Base-by-base conservation (phyloP, 2,797 vertebrate genomes). In the Remorina albescens region DNA sequence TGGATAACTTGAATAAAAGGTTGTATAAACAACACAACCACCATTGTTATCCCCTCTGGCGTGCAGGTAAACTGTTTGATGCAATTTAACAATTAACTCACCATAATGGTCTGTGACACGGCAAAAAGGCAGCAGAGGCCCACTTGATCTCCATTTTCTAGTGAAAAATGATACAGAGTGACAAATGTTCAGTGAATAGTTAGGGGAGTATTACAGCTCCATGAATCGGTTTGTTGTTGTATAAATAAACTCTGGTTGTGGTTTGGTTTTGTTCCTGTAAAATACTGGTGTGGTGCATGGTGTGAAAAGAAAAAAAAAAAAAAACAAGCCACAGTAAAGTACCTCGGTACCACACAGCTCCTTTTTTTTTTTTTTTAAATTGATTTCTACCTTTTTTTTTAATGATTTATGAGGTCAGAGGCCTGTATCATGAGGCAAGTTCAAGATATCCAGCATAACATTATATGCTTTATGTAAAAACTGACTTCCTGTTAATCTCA, bases 1-100 rank as follows among this genome's bases (percentile, higher is more conserved):
- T 2, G 6, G 42, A 51, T 26, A 44, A 59, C 16, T 19, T 19
- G 15, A 49, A 39, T 64, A 44, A n/a, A 62, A 19, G 8, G 28
- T n/a, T n/a, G 15, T 30, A 32, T n/a, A 63, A 46, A 44, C 12
- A 46, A 44, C 12, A 12, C 26, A 34, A 54, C 8, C 18, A 16
- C 6, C n/a, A 21, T 23, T 25, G 46, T 23, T 23, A 8, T 25
- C 28, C 18, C 36, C 19, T 36, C 9, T 16, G 21, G 5, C 25
- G 5, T 6, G 23, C 46, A 23, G 21, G 46, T 6, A 21, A 49
- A 13, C 11, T 25, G 47, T 6, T 23, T 49, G 47, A 25, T 49
- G 12, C 41, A 46, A 21, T 30, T 62, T 25, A 62, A 60, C 50
- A 49, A 30, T 62, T 55, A 55, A 44, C 30, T 25, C 19, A 16